Evolutionary conservation across 1,140 invertebrate genomes (phyloP).

Genomic region (Rhopalosiphum padi): DNA sequence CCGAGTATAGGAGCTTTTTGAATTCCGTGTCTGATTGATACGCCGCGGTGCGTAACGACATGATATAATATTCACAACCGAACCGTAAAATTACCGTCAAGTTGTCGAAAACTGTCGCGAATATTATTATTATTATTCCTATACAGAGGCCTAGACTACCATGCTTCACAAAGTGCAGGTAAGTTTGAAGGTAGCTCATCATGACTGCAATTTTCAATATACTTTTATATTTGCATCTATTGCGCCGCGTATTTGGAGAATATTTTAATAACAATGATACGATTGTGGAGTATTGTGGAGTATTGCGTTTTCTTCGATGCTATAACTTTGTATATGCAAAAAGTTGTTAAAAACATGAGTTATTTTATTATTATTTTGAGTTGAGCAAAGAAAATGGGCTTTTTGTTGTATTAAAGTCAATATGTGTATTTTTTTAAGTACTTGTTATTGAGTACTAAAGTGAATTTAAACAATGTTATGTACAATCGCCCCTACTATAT

Average conservation of each 20-base stretch:
- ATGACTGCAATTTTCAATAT: not conserved
- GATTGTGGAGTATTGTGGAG: not conserved
- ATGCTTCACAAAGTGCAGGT: not conserved
- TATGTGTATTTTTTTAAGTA: not conserved
- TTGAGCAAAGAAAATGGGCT: not conserved
- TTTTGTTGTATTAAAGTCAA: not conserved
- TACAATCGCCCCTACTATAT: too few species aligned
- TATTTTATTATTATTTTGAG: not conserved
- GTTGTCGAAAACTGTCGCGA: not conserved
- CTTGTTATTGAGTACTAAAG: not conserved
- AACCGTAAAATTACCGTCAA: slow-evolving; percentile 14
- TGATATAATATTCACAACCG: not conserved
- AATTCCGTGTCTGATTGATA: not conserved
- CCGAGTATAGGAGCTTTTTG: not conserved
- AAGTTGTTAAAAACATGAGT: not conserved
- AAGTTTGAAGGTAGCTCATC: not conserved
- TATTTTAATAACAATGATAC: not conserved
- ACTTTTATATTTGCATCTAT: not conserved
- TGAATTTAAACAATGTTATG: not conserved
- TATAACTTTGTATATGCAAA: not conserved
- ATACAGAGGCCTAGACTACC: not conserved
- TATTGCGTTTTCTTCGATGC: not conserved
- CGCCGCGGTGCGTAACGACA: not conserved
- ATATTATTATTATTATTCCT: slow-evolving; percentile 12
- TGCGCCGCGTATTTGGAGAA: not conserved